Evolutionary conservation across 2,888 invertebrate genomes (phyloP), one percentile per base, ranked within the genome.

Genomic region (Ischnus inquisitorius): DNA sequence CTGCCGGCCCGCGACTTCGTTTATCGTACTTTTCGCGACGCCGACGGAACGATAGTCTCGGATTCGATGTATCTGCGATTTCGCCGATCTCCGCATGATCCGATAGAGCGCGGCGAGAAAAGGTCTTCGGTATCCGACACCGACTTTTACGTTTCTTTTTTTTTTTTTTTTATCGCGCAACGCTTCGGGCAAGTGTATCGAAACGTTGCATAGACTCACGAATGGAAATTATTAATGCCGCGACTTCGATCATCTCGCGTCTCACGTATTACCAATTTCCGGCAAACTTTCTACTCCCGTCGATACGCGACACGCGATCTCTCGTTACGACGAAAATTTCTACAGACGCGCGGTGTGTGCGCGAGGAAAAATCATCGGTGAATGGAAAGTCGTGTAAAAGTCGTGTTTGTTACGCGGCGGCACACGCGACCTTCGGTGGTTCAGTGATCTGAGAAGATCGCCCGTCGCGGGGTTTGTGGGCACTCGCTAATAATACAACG

Each of bases 401-500:
- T 39, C 16, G 62, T 19, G 43, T 46, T 64, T 34, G 34, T 34
- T 60, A 41, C 41, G 62, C 68, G 72, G n/a, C 8, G 34, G n/a
- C 16, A n/a, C 19, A 16, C 60, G 19, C 75, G 83, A 83, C 83
- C 83, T 79, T 83, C 83, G 83, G 65, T 65, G 79, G 83, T 83
- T 83, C 83, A 83, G 65, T 76, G 83, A 83, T 83, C 83, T 65
- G 75, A 57, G 69, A 57, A 65, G 68, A 46, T 71, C 65, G 34
- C 1, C 12, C 67, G 60, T 74, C 72, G 74, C 43, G 75, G 48
- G 65, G 65, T 71, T 74, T 79, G 65, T 83, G 65, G 65, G 75
- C 83, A 83, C 75, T 79, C 48, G 83, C 83, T 83, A 83, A 83
- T 83, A 79, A 83, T 83, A 79, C 19, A 64, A 79, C 79, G 48